Evolutionary conservation across 2,888 invertebrate species (phyloP), one percentile per base, ranked within the genome.

Genomic region (Rugalucina vietnamica): DNA sequence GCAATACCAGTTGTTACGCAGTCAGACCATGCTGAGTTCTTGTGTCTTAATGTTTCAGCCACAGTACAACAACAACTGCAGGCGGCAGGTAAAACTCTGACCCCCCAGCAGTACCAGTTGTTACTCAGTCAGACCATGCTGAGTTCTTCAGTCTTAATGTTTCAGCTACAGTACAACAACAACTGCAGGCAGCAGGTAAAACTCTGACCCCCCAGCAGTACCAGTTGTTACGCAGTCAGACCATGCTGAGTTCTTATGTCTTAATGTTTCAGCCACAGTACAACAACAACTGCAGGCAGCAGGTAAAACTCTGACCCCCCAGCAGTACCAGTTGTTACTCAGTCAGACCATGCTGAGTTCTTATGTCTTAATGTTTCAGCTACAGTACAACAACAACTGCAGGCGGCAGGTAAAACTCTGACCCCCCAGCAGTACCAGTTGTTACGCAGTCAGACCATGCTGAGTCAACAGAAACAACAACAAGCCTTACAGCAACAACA

Each of bases 61-160:
- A 89, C 92, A 29, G 90, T 93, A 1, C 92, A 91, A 81, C 92
- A 92, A 60, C 92, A 92, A 79, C 81, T 93, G 70, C 81, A 89
- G 36, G 86, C 86, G 29, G 80, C 86, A 27, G 88, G 89, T 8
- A 85, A 86, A 12, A 91, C 90, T 57, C 85, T 87, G 4, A 92
- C 92, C 32, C 91, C 84, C 39, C 91, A 91, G 65, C 93, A 92
- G 82, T 87, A 92, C 32, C 83, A 83, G 72, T 88, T 92, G 60
- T 76, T 93, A 72, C 82, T 89, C 21, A 83, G 74, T 81, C 89
- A 72, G 84, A 91, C 88, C 39, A 81, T 84, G 5, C 85, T 92
- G 65, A 91, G n/a, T n/a, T n/a, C n/a, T n/a, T n/a, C n/a, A n/a
- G n/a, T n/a, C n/a, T n/a, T n/a, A n/a, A n/a, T n/a, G 24, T 72